Evolutionary conservation across 2,113 vertebrate genomes (phyloP), one percentile per base, ranked within the genome.

Genomic region (Pollimyrus isidori): DNA sequence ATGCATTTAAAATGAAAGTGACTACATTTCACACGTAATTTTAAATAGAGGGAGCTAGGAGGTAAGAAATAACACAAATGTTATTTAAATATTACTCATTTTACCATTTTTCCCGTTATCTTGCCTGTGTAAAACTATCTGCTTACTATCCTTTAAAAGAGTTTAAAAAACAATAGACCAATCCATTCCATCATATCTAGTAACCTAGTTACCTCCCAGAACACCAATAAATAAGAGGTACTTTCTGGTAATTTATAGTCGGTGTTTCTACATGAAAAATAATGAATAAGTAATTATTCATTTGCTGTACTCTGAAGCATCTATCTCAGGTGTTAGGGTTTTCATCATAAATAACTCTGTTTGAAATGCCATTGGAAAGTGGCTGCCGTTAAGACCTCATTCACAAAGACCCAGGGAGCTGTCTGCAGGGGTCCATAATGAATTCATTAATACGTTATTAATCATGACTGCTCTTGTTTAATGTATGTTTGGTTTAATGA

Each of bases 371-470:
- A 53, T 53, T 87, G 50, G 85, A 46, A 48, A 84, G 45, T 46
- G 39, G 46, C 80, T 83, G 42, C 80, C n/a, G 82, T 48, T 84
- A 84, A 46, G 82, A 84, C 50, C 26, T 87, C 85, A 52, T 87
- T 87, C 85, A 87, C 85, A 87, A 53, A 50, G 85, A 53, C 85
- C 26, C 50, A 53, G 85, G 85, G 50, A 87, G 85, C 85, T 17
- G 50, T 53, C 85, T 87, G 50, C 26, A 17, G 85, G 85, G 50
- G 49, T 87, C 85, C 26, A 17, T 87, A 35, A 87, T 87, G 49
- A 87, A 87, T 87, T 87, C 48, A 87, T 87, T 87, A 35, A 53
- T 87, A 56, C 21, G 85, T 52, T 87, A 84, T 87, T 56, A 87
- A 87, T 87, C 48, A 87, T 7, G 50, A 15, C 13, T 2, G 85